These are phyloP conservation scores for Pleuronectes platessa DNA, from an alignment of 2,113 vertebrate species.

Conservation along the genomic window DNA sequence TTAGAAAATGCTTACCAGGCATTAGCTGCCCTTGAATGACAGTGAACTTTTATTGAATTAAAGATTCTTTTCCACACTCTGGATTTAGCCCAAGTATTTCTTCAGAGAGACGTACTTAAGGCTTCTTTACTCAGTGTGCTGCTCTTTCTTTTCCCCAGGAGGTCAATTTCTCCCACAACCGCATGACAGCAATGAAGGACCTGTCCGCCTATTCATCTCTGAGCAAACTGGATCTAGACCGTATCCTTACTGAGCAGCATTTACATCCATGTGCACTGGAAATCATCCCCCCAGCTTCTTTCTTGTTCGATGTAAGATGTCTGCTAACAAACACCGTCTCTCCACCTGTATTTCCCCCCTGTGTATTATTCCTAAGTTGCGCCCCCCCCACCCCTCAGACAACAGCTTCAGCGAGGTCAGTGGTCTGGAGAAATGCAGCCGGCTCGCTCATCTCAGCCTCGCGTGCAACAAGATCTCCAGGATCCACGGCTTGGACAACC, in stretches of 20 bases:
- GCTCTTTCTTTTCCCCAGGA: slow-evolving; percentile 82
- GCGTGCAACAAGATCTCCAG: slow-evolving; percentile 85
- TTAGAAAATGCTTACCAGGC: slow-evolving; percentile 69
- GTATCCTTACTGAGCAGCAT: slow-evolving; percentile 89
- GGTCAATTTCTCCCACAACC: slow-evolving; percentile 90
- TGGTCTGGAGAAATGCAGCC: slow-evolving; percentile 86
- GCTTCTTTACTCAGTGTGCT: slow-evolving; percentile 12
- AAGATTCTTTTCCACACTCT: slow-evolving; percentile 25
- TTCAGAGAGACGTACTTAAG: slow-evolving; percentile 5
- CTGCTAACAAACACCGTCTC: not conserved
- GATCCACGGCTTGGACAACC: slow-evolving; percentile 78
- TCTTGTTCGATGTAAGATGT: not conserved
- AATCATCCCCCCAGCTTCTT: not conserved
- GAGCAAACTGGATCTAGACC: slow-evolving; percentile 85
- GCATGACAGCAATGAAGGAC: slow-evolving; percentile 88
- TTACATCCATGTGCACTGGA: not conserved
- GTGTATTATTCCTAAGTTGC: slow-evolving; percentile 75
- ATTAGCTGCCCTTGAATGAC: slow-evolving; percentile 70
- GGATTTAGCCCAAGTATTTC: slow-evolving; percentile 20
- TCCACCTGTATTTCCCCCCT: not conserved
- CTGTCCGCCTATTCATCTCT: slow-evolving; percentile 84
- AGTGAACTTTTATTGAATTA: slow-evolving; percentile 43
- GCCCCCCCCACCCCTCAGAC: slow-evolving; percentile 67
- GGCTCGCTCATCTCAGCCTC: slow-evolving; percentile 86
- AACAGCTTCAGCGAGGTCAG: slow-evolving; percentile 86